Evolutionary conservation across 2,888 invertebrate species (phyloP).

Genomic region (Gisinianus flammeolus): DNA sequence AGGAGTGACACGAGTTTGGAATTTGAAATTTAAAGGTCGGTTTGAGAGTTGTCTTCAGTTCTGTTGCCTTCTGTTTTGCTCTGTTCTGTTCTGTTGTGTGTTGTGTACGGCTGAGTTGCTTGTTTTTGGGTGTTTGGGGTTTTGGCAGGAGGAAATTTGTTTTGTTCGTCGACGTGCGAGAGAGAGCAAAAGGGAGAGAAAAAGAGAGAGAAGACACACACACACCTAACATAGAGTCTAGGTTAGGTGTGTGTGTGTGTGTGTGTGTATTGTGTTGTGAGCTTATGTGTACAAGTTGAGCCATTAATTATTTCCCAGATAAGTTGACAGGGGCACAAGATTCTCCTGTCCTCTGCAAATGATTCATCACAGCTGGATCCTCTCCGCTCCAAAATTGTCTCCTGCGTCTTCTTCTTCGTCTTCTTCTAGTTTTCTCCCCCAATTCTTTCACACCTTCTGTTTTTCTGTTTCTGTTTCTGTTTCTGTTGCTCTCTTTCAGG

Average conservation of each 20-base stretch:
- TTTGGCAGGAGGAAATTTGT: background rate
- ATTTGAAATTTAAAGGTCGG: background rate
- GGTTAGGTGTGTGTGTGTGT: background rate
- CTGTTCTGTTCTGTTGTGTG: too few relatives aligned
- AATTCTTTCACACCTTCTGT: background rate
- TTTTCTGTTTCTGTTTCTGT: too few relatives aligned
- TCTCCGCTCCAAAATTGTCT: background rate
- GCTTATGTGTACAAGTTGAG: background rate
- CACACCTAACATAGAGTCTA: background rate
- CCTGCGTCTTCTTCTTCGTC: background rate
- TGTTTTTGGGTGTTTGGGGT: background rate
- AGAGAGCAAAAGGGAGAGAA: background rate
- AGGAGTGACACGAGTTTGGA: background rate
- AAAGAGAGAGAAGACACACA: background rate
- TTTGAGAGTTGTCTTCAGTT: background rate
- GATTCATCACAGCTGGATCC: conserved; percentile 7
- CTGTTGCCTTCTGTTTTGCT: background rate
- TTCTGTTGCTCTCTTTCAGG: too few relatives aligned
- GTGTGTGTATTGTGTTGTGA: background rate
- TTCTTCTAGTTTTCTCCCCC: background rate
- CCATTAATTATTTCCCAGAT: conserved; percentile 15
- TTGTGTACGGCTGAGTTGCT: too few relatives aligned
- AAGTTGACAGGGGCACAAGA: conserved; percentile 14
- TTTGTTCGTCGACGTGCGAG: background rate
- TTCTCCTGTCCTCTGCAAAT: conserved; percentile 6